Base-by-base conservation (phyloP, 2,888 invertebrate genomes). In the Mythimna albipuncta region DNA sequence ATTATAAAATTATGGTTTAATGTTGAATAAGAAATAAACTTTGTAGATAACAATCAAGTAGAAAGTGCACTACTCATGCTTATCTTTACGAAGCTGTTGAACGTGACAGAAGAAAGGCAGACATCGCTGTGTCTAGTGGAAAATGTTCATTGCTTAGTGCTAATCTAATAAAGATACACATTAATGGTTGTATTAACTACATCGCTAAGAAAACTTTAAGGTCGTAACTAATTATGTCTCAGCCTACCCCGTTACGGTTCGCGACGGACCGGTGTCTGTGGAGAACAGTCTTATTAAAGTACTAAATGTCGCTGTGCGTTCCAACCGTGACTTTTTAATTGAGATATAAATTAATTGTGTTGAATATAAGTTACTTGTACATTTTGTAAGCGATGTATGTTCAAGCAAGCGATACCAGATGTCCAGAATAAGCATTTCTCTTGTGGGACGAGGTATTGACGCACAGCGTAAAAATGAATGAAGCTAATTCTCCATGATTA, bases 321-420 rank as follows among this genome's bases (percentile, higher is more conserved):
- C 70, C 61, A 71, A 71, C 77, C 83, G 72, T 76, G 62, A 82
- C 75, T 69, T 83, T 85, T 81, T 83, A 85, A 85, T 85, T 83
- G 69, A 67, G 69, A 69, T 64, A 77, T 79, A 64, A 79, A 81
- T 83, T 73, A 73, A 55, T 77, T 72, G 68, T 70, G 71, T 63
- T 75, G 35, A 61, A 68, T 68, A 71, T 66, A 69, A 67, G 65
- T 72, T 59, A 58, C 57, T 72, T 62, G 78, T 66, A 70, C 57
- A 81, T 65, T 73, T 69, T 75, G 79, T 80, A 79, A 81, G 82
- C 58, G 58, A 57, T 69, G 78, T 72, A 64, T 77, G 72, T 73
- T 72, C 75, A 72, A 78, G 81, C 75, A 73, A 83, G 69, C 68
- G 73, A 78, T 81, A 69, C 65, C 71, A 78, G 59, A 79, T 75